Conservation (phyloP, 2,888 invertebrate genomes). For the Ochlodes sylvanus region DNA sequence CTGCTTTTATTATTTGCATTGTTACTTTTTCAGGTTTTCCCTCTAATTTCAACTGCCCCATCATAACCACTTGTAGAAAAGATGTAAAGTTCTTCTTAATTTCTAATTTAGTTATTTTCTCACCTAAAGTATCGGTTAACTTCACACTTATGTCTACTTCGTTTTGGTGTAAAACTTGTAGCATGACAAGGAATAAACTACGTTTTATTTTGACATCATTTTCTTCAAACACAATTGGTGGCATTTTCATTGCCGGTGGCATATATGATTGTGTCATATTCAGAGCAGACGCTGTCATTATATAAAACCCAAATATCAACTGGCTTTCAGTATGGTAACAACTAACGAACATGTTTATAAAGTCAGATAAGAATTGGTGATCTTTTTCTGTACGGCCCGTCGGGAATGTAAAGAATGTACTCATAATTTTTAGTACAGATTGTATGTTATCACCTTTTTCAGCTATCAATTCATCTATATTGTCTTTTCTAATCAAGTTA, state of each 20-base stretch:
- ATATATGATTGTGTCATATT: slow-evolving; percentile 71
- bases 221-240: slow-evolving; percentile 58
- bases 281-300: slow-evolving; percentile 65
- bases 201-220: slow-evolving; percentile 67
- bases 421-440: slow-evolving; percentile 75
- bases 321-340: slow-evolving; percentile 70
- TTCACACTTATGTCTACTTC: slow-evolving; percentile 73
- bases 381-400: slow-evolving; percentile 59
- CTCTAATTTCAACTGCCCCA: slow-evolving; percentile 68
- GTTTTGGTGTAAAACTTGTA: slow-evolving; percentile 62
- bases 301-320: slow-evolving; percentile 73
- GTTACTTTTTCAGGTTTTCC: slow-evolving; percentile 69
- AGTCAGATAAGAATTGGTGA: slow-evolving; percentile 63
- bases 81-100: slow-evolving; percentile 70
- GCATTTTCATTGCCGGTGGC: slow-evolving; percentile 63
- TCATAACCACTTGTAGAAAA: slow-evolving; percentile 70
- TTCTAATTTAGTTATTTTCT: slow-evolving; percentile 68
- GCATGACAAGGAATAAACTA: slow-evolving; percentile 67
- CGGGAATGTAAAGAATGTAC: slow-evolving; percentile 67
- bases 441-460: slow-evolving; percentile 78
- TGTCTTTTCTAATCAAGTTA: slow-evolving; percentile 71
- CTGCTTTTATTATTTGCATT: slow-evolving; percentile 66
- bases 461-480: slow-evolving; percentile 64
- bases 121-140: slow-evolving; percentile 70
- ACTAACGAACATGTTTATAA: slow-evolving; percentile 69